These are phyloP conservation scores for Sinocyclocheilus grahami DNA, from an alignment of 2,113 vertebrate genomes.

Conservation along the genomic window DNA sequence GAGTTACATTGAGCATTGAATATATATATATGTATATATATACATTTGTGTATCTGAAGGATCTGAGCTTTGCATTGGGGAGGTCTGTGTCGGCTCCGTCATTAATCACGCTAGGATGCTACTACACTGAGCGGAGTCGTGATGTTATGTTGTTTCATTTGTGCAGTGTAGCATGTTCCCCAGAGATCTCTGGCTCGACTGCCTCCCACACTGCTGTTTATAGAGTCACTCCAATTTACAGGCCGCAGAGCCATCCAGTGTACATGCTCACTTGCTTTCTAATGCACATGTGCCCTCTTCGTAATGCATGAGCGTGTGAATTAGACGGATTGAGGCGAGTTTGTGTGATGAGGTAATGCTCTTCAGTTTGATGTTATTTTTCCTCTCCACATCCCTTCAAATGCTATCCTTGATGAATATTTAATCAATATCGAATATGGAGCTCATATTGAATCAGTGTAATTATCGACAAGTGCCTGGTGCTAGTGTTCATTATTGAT, in stretches of 20 bases:
- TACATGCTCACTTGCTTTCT: not conserved
- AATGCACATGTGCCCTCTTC: not conserved
- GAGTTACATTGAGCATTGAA: too few relatives aligned
- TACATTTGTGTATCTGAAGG: not conserved
- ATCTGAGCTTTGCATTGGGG: not conserved
- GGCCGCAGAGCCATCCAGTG: not conserved
- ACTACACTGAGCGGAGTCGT: not conserved
- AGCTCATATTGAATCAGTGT: slow-evolving; percentile 60
- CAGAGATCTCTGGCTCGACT: slow-evolving; percentile 11
- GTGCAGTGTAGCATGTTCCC: slow-evolving; percentile 38
- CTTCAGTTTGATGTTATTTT: slow-evolving; percentile 45
- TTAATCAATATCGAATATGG: slow-evolving; percentile 62
- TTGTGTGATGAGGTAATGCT: slow-evolving; percentile 18
- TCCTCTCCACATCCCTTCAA: not conserved
- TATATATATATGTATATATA: too few relatives aligned
- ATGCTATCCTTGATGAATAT: slow-evolving; percentile 52
- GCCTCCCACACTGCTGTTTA: slow-evolving; percentile 47
- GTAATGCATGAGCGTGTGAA: too few relatives aligned
- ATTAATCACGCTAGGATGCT: not conserved
- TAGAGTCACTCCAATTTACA: slow-evolving; percentile 27
- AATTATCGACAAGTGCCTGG: slow-evolving; percentile 64
- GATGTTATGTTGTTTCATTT: slow-evolving; percentile 30
- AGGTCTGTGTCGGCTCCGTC: not conserved
- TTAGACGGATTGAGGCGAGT: not conserved
- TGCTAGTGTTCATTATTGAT: slow-evolving; percentile 62